phyloP scores from a whole-genome alignment of 2,113 vertebrate species.

The Petaurus breviceps region DNA sequence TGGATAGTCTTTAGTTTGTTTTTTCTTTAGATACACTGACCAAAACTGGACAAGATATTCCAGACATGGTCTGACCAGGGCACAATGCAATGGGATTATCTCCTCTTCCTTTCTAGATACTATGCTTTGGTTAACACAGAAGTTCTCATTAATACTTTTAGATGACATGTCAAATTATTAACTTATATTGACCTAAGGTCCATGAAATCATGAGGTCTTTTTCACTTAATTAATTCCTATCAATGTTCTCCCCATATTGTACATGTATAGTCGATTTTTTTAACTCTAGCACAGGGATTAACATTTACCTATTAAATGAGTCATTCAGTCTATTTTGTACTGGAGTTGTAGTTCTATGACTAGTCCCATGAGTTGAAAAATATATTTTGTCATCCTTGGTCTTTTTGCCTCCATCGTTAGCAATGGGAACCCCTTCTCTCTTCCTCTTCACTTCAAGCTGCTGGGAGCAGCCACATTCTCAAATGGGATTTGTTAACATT shows the following conservation, averaged over 20 bases:
- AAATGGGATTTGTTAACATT: constrained; percentile 18
- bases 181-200: neutral
- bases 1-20: neutral
- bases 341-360: neutral
- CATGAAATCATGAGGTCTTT: neutral
- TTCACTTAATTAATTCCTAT: neutral
- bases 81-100: neutral
- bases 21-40: neutral
- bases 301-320: neutral
- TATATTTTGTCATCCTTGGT: neutral
- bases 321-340: neutral
- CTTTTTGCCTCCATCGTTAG: neutral
- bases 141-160: neutral
- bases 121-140: neutral
- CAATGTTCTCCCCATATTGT: neutral
- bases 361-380: neutral
- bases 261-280: neutral
- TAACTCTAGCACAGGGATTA: neutral
- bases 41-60: neutral
- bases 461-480: neutral
- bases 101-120: neutral
- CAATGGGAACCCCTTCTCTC: neutral
- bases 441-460: neutral
- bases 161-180: neutral
- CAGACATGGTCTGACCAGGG: neutral